Conservation (phyloP, 1,140 invertebrate genomes). For the Hirudo medicinalis region DNA sequence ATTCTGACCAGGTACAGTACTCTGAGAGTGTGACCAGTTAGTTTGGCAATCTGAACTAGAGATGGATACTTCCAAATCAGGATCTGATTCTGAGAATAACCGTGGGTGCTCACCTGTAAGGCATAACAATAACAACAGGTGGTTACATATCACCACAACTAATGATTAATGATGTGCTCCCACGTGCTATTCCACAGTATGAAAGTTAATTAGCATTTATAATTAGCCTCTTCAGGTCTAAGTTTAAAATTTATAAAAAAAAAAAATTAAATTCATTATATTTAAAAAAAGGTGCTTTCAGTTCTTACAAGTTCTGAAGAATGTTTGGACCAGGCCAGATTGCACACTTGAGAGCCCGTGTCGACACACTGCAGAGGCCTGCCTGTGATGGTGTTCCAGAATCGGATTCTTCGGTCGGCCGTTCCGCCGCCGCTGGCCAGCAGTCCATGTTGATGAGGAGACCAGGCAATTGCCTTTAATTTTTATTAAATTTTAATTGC, state of each 20-base stretch:
- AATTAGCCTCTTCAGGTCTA: too few relatives aligned
- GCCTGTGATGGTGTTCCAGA: slow-evolving; percentile 98
- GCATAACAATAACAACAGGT: background rate
- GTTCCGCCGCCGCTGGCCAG: slow-evolving; percentile 94
- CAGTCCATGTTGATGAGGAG: slow-evolving; percentile 93
- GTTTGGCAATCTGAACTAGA: slow-evolving; percentile 87
- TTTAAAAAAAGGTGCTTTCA: background rate
- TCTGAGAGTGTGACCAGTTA: slow-evolving; percentile 92
- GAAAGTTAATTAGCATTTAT: background rate
- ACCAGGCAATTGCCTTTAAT: slow-evolving; percentile 82
- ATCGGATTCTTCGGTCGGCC: slow-evolving; percentile 72
- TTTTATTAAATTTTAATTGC: background rate
- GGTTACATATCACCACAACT: background rate
- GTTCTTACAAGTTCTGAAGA: slow-evolving; percentile 76
- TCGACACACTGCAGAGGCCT: slow-evolving; percentile 97
- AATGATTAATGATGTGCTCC: background rate
- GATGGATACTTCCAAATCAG: slow-evolving; percentile 98
- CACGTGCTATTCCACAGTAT: background rate
- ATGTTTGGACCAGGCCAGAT: slow-evolving; percentile 97
- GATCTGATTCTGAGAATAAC: slow-evolving; percentile 99
- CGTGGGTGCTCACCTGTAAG: slow-evolving; percentile 73
- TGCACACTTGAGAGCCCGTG: slow-evolving; percentile 95
- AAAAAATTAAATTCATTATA: too few relatives aligned
- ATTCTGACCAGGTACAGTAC: slow-evolving; percentile 70
- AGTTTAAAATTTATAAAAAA: background rate